phyloP scores from a whole-genome alignment of 2,888 invertebrate genomes.

The Clistopyga incitator region DNA sequence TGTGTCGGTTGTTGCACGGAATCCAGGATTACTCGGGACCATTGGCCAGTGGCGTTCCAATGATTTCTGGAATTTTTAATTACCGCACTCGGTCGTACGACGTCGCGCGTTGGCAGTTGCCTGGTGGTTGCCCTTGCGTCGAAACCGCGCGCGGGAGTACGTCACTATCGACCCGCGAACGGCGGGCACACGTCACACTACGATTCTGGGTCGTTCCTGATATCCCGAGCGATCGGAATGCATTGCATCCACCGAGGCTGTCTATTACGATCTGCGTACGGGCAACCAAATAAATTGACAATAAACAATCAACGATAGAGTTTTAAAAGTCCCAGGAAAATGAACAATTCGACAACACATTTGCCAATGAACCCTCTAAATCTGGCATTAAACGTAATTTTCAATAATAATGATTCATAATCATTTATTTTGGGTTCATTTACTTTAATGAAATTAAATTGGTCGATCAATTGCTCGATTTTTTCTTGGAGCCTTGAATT shows the following conservation, averaged over 20 bases:
- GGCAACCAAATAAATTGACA: background rate
- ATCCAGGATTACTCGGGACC: slow-evolving; percentile 17
- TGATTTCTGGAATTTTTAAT: slow-evolving; percentile 61
- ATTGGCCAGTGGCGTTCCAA: slow-evolving; percentile 13
- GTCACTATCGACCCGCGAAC: slow-evolving; percentile 68
- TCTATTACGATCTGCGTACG: slow-evolving; percentile 18
- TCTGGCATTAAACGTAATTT: too few species aligned
- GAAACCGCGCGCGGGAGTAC: slow-evolving; percentile 50
- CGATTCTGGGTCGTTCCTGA: slow-evolving; percentile 68
- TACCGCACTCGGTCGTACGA: slow-evolving; percentile 44
- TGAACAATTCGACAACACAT: too few species aligned
- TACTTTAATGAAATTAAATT: too few species aligned
- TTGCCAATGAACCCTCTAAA: too few species aligned
- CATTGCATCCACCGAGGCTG: slow-evolving; percentile 25
- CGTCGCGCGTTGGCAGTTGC: slow-evolving; percentile 24
- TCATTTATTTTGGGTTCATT: too few species aligned
- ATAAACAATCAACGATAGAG: background rate
- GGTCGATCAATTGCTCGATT: too few species aligned
- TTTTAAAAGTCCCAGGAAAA: too few species aligned
- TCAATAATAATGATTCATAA: too few species aligned
- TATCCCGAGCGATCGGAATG: slow-evolving; percentile 55
- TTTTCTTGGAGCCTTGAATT: too few species aligned
- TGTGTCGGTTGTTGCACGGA: background rate
- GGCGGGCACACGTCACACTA: slow-evolving; percentile 65
- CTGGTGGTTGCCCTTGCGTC: slow-evolving; percentile 36